phyloP scores from a whole-genome alignment of 2,113 vertebrate genomes.

The Tragulus kanchil region DNA sequence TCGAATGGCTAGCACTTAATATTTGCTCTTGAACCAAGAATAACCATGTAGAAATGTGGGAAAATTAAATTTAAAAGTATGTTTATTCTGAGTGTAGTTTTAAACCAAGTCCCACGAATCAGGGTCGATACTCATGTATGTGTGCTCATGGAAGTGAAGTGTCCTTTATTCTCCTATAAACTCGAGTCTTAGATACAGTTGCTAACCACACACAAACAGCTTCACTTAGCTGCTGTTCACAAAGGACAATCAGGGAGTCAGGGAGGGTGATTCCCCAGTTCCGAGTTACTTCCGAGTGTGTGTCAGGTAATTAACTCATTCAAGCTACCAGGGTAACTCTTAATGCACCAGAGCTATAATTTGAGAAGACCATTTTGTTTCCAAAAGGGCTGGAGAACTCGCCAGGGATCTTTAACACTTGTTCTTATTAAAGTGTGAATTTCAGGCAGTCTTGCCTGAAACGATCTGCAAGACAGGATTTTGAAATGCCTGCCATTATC shows the following conservation, averaged over 20 bases:
- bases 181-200: conserved; percentile 58
- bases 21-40: conserved; percentile 41
- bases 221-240: background rate
- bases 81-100: conserved; percentile 47
- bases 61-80: conserved; percentile 43
- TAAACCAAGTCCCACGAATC: conserved; percentile 44
- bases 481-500: background rate
- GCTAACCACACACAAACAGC: conserved; percentile 54
- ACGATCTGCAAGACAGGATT: background rate
- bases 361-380: conserved; percentile 16
- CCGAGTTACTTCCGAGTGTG: background rate
- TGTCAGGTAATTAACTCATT: conserved; percentile 11
- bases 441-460: background rate
- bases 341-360: background rate
- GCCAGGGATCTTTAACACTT: background rate
- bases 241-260: background rate
- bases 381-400: background rate
- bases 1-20: conserved; percentile 19
- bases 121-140: background rate
- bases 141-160: background rate
- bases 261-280: background rate
- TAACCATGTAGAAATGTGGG: conserved; percentile 16
- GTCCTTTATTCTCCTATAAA: conserved; percentile 59
- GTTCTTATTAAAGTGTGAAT: background rate
- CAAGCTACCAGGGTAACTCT: background rate